Base-by-base conservation (phyloP, 2,113 vertebrate species). In the Octodon degus region DNA sequence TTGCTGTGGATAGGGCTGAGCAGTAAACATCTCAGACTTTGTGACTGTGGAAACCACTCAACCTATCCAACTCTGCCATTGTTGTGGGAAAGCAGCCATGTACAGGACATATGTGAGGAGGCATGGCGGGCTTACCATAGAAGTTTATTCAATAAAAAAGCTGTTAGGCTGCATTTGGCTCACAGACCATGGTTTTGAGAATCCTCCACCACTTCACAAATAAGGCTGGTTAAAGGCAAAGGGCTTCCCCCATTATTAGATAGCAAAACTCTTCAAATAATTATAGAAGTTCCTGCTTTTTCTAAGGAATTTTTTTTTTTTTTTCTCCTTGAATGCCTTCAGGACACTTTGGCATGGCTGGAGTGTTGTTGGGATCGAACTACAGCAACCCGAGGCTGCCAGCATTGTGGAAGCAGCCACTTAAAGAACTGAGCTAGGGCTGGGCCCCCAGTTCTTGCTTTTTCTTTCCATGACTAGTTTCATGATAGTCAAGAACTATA, bases 181-280 rank as follows among this genome's bases (percentile, higher is more conserved):
- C 55, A 58, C 0, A 6, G 40, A 91, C 9, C 76, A 83, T 14
- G 20, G 43, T 84, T 83, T 94, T 40, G 30, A 0, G 0, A 93
- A 11, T 9, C 30, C 25, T 63, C 5, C n/a, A 87, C 79, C 74
- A 74, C 25, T 70, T 76, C 80, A 86, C 34, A 82, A 68, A 84
- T 47, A 88, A 86, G 89, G 58, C 37, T 77, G 77, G 65, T 25
- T 80, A 83, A 74, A 37, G n/a, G 53, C 20, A 72, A 90, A 86
- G 30, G n/a, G 77, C 2, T 80, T 77, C 37, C 5, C 50, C 37
- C 13, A 53, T 86, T n/a, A 32, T 79, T 34, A 63, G 60, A 86
- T 4, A 79, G 86, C 25, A 74, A 70, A 94, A 94, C 70, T 90
- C 50, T 70, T 84, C 60, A 77, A 89, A 43, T 79, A 80, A 96